Evolutionary conservation across 2,888 invertebrate species (phyloP).

Genomic region (Ethmia dodecea): DNA sequence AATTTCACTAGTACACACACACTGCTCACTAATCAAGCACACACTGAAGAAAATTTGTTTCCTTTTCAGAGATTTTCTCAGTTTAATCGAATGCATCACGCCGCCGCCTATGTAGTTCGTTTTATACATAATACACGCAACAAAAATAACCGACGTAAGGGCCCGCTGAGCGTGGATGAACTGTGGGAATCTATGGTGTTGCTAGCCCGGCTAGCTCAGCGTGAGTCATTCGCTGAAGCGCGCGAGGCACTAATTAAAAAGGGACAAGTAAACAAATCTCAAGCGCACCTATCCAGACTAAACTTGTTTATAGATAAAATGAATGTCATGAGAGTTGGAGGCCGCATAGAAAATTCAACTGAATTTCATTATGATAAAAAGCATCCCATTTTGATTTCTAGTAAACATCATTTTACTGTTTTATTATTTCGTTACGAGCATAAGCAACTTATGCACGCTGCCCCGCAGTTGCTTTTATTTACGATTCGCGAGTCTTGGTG

Average conservation of each 20-base stretch:
- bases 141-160: not conserved
- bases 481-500: constrained; percentile 3
- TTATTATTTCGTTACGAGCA: constrained; percentile 3
- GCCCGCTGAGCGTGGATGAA: not conserved
- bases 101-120: constrained; percentile 15
- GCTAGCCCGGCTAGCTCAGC: not conserved
- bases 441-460: constrained; percentile 5
- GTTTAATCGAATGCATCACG: constrained; percentile 12
- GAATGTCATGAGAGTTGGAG: constrained; percentile 1
- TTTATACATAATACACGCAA: constrained; percentile 13
- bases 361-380: constrained; percentile 6
- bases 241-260: not conserved
- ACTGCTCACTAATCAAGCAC: not conserved
- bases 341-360: not conserved
- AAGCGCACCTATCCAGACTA: not conserved
- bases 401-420: constrained; percentile 2
- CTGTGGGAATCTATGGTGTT: not conserved
- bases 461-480: not conserved
- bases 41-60: constrained; percentile 2
- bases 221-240: not conserved
- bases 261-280: not conserved
- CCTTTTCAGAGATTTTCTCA: constrained; percentile 10
- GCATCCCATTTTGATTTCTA: constrained; percentile 3
- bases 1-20: not conserved
- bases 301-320: not conserved